These are phyloP conservation scores for Mythimna ferrago DNA, from an alignment of 2,888 invertebrate genomes.

Conservation along the genomic window DNA sequence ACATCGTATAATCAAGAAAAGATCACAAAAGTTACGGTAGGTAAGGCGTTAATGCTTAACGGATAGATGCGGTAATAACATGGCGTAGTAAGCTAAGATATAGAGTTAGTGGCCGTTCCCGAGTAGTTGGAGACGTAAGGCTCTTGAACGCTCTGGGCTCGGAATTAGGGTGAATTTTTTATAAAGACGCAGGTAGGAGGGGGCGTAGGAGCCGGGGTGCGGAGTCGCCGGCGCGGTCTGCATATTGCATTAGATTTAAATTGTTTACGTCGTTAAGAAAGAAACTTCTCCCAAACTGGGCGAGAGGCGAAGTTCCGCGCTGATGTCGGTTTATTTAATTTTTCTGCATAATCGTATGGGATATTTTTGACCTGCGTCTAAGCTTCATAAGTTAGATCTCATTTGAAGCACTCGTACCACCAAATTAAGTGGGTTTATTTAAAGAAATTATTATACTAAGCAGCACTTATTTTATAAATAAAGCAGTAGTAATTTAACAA, in stretches of 20 bases:
- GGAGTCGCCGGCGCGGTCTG: slow-evolving; percentile 80
- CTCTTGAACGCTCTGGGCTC: slow-evolving; percentile 68
- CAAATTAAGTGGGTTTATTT: background rate
- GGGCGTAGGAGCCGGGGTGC: slow-evolving; percentile 66
- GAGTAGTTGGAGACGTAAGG: slow-evolving; percentile 68
- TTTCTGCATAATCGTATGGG: slow-evolving; percentile 69
- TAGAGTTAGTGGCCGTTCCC: slow-evolving; percentile 65
- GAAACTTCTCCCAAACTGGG: slow-evolving; percentile 82
- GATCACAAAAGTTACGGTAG: slow-evolving; percentile 13
- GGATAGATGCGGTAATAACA: slow-evolving; percentile 55
- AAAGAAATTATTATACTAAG: no score
- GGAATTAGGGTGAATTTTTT: slow-evolving; percentile 85
- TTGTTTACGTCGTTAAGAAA: slow-evolving; percentile 90
- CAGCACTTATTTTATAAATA: background rate
- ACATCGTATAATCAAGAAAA: slow-evolving; percentile 33
- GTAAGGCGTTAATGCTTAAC: slow-evolving; percentile 40
- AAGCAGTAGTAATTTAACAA: background rate
- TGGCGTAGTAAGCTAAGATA: slow-evolving; percentile 61
- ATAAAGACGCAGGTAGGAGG: slow-evolving; percentile 79
- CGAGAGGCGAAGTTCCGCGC: slow-evolving; percentile 74
- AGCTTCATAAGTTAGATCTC: slow-evolving; percentile 15
- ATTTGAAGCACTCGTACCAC: background rate
- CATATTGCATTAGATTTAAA: slow-evolving; percentile 90
- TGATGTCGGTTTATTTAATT: slow-evolving; percentile 74
- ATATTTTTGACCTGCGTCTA: slow-evolving; percentile 57